Evolutionary conservation across 2,113 vertebrate genomes (phyloP), one percentile per base, ranked within the genome.

Genomic region (Raphicerus campestris): DNA sequence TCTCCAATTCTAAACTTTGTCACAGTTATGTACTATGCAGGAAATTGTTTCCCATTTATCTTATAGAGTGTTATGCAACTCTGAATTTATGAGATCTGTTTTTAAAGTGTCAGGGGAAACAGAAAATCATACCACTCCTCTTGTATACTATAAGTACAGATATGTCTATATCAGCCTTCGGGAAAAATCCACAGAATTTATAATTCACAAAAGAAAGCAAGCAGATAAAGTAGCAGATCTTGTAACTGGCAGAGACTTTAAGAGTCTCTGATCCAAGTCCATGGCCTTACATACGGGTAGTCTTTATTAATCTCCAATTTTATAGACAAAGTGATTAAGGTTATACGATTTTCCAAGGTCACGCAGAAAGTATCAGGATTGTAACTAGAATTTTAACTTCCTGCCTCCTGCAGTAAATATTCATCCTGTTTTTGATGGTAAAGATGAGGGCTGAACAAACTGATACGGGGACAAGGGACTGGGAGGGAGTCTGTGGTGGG

Each of bases 31-130:
- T 63, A 47, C 42, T 83, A 5, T 47, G 17, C 39, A 75, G 55
- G 51, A 42, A 83, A 63, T 63, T 32, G 45, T 94, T 91, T 94
- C 77, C 78, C 56, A 26, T 86, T 91, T 73, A 20, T 89, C 86
- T 81, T 56, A 51, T 51, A 80, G 51, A 17, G 10, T 22, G 10
- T 89, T 73, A 15, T 20, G n/a, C n/a, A 87, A 49, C 42, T 91
- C 63, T 84, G n/a, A 96, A 81, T 86, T 60, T 55, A 81, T 95
- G 49, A 95, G 56, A 73, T 61, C 82, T 91, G 20, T 55, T 96
- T 91, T 82, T 80, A 53, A 80, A 83, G 51, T 75, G 73, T 47
- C 45, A 19, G 35, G 10, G 30, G 47, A 87, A 78, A 88, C n/a
- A 90, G 47, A 66, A 78, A 96, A 66, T 81, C 42, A 39, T 60